Evolutionary conservation across 2,888 invertebrate genomes (phyloP), one percentile per base, ranked within the genome.

Genomic region (Idaea straminata): DNA sequence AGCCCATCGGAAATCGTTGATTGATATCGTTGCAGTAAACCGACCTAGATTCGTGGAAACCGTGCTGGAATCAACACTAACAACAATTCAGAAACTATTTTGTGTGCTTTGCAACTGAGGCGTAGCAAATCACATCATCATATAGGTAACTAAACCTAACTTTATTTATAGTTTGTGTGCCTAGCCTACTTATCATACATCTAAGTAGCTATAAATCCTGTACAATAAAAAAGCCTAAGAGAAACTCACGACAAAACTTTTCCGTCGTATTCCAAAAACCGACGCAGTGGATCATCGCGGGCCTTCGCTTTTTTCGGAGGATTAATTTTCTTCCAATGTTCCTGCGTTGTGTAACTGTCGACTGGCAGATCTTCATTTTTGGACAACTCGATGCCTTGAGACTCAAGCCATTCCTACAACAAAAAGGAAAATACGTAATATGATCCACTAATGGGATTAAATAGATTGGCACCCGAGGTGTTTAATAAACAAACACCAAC

Each of bases 371-470:
- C 91, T 83, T 97, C 97, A 13, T 94, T 90, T 34, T 95, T 94
- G 36, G 95, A 95, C 60, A 98, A 83, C 69, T 95, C 95, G 63
- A 98, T 90, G 0, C 98, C 98, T 89, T 98, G 97, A 74, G 97
- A 97, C 70, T 94, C 94, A 81, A 98, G 87, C 92, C 96, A 98
- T 88, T 97, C 96, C 96, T 96, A 80, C 15, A 35, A 65, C 15
- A 66, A 4, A 34, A 59, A 59, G 10, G 59, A 25, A 47, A 47
- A 47, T 47, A 10, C 47, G 13, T 10, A 47, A 47, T 7, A 47
- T 25, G 25, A 25, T 3, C 25, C 2, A 25, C 25, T 25, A 2
- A 25, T 25, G 25, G 25, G 25, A 25, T 3, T 25, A 25, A 25
- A 25, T 25, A 25, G 25, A 25, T 25, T 25, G 25, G 3, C 25